These are phyloP conservation scores for Salticus scenicus DNA, from an alignment of 2,888 invertebrate species.

Conservation along the genomic window DNA sequence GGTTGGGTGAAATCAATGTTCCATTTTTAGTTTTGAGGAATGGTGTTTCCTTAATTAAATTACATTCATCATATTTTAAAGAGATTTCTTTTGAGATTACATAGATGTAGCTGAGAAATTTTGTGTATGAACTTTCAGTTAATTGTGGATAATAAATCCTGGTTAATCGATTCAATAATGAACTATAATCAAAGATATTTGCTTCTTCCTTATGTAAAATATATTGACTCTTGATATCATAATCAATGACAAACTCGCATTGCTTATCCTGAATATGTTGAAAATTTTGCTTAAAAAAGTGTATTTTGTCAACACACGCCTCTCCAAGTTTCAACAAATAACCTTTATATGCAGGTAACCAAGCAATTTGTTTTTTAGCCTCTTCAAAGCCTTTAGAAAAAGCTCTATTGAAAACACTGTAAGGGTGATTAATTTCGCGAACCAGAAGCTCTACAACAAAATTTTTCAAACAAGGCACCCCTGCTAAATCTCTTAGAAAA, in stretches of 20 bases:
- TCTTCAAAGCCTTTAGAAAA: neutral
- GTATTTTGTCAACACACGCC: neutral
- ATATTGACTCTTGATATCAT: neutral
- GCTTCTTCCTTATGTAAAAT: neutral
- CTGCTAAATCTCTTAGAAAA: neutral
- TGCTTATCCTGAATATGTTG: neutral
- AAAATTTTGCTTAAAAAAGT: neutral
- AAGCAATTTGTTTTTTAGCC: neutral
- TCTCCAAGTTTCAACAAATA: neutral
- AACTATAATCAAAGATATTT: neutral
- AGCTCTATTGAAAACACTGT: neutral
- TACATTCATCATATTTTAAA: no score
- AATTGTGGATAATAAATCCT: constrained; percentile 5
- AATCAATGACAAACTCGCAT: neutral
- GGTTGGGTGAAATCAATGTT: neutral
- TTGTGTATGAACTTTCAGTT: neutral
- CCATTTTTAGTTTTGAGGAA: neutral
- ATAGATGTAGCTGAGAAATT: neutral
- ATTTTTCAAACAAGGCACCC: neutral
- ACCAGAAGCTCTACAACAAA: neutral
- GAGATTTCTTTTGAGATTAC: neutral
- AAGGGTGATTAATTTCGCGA: neutral
- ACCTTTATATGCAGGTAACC: neutral
- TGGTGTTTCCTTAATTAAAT: neutral
- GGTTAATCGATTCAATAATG: no score